phyloP scores from a whole-genome alignment of 64 coral and sea anemone species.

The Cladopsammia gracilis region DNA sequence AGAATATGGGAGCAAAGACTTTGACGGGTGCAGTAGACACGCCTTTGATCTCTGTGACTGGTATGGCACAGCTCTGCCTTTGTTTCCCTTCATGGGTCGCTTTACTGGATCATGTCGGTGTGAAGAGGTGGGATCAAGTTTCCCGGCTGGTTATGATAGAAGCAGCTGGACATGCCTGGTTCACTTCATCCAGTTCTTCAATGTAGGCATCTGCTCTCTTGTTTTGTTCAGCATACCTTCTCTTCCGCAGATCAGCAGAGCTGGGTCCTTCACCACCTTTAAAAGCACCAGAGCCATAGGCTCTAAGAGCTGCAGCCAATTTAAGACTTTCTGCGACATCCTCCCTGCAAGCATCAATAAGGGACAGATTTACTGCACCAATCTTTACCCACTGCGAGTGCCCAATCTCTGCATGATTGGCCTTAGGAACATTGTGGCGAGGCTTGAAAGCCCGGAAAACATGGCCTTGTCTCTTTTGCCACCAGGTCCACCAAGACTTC shows the following conservation, averaged over 20 bases:
- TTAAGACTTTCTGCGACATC: slow-evolving; percentile 76
- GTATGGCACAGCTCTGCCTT: slow-evolving; percentile 57
- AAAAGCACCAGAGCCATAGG: slow-evolving; percentile 62
- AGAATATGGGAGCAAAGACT: slow-evolving; percentile 65
- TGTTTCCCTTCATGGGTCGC: slow-evolving; percentile 10
- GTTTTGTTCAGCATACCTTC: slow-evolving; percentile 66
- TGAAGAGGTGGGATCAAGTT: slow-evolving; percentile 65
- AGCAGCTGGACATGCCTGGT: not conserved
- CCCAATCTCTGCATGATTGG: slow-evolving; percentile 73
- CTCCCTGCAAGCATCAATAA: slow-evolving; percentile 67
- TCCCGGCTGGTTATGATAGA: slow-evolving; percentile 36
- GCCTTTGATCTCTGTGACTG: slow-evolving; percentile 56
- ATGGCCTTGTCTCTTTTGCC: slow-evolving; percentile 47
- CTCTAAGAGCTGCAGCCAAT: slow-evolving; percentile 7
- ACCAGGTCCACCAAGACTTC: slow-evolving; percentile 68
- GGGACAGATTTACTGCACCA: slow-evolving; percentile 64
- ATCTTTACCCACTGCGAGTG: slow-evolving; percentile 66
- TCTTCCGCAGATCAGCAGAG: slow-evolving; percentile 45
- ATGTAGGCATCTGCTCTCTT: slow-evolving; percentile 65
- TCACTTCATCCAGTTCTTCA: slow-evolving; percentile 58
- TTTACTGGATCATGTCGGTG: slow-evolving; percentile 56
- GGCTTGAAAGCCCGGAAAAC: slow-evolving; percentile 77
- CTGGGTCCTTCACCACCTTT: slow-evolving; percentile 64
- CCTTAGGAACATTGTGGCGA: slow-evolving; percentile 61
- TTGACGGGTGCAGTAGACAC: slow-evolving; percentile 45